A percentile compares a stretch with the other conserved stretches of the same genome.
Conservation (phyloP, 2,888 invertebrate genomes). For the Unio delphinus region DNA sequence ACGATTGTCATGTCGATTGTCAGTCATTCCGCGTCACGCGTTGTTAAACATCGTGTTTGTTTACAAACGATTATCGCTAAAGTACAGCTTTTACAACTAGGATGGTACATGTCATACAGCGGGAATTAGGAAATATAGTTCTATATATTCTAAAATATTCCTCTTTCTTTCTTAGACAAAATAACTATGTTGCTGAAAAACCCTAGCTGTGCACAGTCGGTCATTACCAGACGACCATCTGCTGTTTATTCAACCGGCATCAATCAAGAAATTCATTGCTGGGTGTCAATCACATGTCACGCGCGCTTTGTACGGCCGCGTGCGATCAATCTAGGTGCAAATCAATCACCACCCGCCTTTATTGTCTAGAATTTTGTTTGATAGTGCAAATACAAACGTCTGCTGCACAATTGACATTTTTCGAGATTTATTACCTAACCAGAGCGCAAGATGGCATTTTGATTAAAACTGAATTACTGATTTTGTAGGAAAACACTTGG, state of each 20-base stretch:
- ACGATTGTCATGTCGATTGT: no score
- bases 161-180: no score
- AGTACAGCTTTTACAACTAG: neutral
- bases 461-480: constrained; percentile 23
- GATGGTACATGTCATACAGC: constrained; percentile 2
- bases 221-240: constrained; percentile 48
- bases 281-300: constrained; percentile 69
- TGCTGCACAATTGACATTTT: constrained; percentile 41
- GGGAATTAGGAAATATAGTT: neutral
- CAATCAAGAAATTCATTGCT: constrained; percentile 67
- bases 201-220: constrained; percentile 1
- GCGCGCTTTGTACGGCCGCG: constrained; percentile 62
- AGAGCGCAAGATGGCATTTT: constrained; percentile 10
- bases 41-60: constrained; percentile 38
- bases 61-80: constrained; percentile 19
- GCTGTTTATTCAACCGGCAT: constrained; percentile 64
- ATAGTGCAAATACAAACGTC: constrained; percentile 65
- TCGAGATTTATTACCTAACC: constrained; percentile 38
- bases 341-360: constrained; percentile 65
- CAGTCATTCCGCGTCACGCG: neutral
- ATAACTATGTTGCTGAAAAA: no score
- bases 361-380: constrained; percentile 68
- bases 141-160: no score
- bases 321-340: constrained; percentile 65
- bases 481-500: constrained; percentile 49